Conservation (phyloP, 2,888 invertebrate species). For the Ferrisia virgata region DNA sequence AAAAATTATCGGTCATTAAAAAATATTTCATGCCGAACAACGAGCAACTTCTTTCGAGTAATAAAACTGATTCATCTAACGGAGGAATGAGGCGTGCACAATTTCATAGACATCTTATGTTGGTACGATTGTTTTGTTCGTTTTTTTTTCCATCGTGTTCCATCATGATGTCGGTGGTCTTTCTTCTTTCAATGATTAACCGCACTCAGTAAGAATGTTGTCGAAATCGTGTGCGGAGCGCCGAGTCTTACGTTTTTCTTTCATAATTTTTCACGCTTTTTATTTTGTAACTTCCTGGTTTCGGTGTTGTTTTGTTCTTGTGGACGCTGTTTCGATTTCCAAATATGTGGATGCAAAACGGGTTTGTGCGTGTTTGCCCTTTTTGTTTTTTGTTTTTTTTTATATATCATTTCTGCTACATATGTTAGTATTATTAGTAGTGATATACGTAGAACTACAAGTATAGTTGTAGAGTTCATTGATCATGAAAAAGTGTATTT, state of each 20-base stretch:
- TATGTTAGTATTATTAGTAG: neutral
- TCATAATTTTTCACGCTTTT: conserved; percentile 36
- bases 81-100: conserved; percentile 1
- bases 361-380: conserved; percentile 41
- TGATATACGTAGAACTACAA: neutral
- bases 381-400: neutral
- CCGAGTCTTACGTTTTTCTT: neutral
- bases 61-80: conserved; percentile 5
- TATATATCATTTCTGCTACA: neutral
- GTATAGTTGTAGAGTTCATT: no score
- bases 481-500: no score
- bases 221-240: conserved; percentile 35
- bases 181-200: conserved; percentile 14
- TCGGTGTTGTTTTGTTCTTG: conserved; percentile 23
- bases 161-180: conserved; percentile 12
- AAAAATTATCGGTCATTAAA: conserved; percentile 1
- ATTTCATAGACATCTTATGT: neutral
- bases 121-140: conserved; percentile 2
- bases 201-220: conserved; percentile 35
- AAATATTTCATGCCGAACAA: neutral
- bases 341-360: conserved; percentile 5
- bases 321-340: neutral
- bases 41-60: neutral
- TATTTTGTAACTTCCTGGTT: conserved; percentile 39
- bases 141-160: neutral